Evolutionary conservation across 2,797 vertebrate genomes (phyloP).

Genomic region (Micromesistius poutassou): DNA sequence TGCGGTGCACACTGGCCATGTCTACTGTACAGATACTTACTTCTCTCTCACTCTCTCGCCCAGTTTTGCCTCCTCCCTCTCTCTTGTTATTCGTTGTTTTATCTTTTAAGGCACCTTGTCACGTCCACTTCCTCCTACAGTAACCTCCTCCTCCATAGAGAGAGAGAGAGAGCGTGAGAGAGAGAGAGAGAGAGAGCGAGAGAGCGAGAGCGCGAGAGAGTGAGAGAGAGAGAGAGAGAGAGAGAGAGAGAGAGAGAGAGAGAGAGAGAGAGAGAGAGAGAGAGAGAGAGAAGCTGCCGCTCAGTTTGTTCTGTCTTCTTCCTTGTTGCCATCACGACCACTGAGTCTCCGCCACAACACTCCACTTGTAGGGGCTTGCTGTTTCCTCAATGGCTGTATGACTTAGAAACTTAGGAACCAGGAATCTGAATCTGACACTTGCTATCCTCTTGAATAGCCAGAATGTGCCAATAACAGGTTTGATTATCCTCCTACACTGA

Average conservation of each 20-base stretch:
- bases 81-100: constrained; percentile 25
- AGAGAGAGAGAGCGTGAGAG: too few relatives aligned
- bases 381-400: constrained; percentile 20
- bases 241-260: constrained; percentile 4
- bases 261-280: constrained; percentile 7
- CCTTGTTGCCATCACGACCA: constrained; percentile 57
- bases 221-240: too few relatives aligned
- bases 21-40: not conserved
- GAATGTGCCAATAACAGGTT: not conserved
- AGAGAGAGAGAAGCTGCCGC: constrained; percentile 9
- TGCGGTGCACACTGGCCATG: not conserved
- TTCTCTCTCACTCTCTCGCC: not conserved
- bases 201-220: too few relatives aligned
- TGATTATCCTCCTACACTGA: not conserved
- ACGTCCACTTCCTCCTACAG: constrained; percentile 48
- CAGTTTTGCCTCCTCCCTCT: not conserved
- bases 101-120: constrained; percentile 30
- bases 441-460: not conserved
- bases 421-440: too few relatives aligned
- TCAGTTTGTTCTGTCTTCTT: constrained; percentile 41
- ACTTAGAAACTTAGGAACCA: too few relatives aligned
- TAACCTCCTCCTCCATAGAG: constrained; percentile 27
- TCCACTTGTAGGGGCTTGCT: constrained; percentile 41
- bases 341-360: constrained; percentile 47
- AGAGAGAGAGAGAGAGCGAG: not conserved